These are phyloP conservation scores for Ophioninae sp. DNA, from an alignment of 2,888 invertebrate genomes.

Conservation along the genomic window DNA sequence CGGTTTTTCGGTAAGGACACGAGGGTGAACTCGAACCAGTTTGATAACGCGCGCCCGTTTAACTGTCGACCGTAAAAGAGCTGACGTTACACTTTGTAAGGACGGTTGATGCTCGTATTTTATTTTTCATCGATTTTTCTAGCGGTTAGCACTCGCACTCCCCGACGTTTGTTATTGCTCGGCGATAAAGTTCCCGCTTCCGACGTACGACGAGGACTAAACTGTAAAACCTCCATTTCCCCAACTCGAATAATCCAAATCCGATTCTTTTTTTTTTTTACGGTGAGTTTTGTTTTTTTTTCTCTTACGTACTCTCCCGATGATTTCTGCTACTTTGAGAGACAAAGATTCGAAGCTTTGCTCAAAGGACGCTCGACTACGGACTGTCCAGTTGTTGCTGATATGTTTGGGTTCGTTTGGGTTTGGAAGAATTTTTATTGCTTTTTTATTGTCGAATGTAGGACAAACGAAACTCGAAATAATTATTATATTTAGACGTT, in stretches of 20 bases:
- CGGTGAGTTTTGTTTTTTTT: background rate
- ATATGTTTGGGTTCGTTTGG: too few relatives aligned
- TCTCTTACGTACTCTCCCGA: background rate
- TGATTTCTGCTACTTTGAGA: too few relatives aligned
- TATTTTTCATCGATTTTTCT: constrained; percentile 73
- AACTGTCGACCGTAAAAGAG: constrained; percentile 68
- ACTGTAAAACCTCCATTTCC: constrained; percentile 7
- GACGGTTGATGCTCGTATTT: constrained; percentile 55
- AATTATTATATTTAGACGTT: too few relatives aligned
- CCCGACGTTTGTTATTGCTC: constrained; percentile 45
- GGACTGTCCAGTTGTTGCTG: too few relatives aligned
- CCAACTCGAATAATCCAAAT: constrained; percentile 12
- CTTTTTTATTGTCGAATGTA: too few relatives aligned
- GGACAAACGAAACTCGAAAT: too few relatives aligned
- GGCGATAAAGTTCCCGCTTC: constrained; percentile 19
- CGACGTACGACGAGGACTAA: constrained; percentile 1
- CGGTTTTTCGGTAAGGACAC: constrained; percentile 30
- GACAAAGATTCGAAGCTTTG: too few relatives aligned
- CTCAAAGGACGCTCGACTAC: too few relatives aligned
- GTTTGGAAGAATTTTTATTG: too few relatives aligned
- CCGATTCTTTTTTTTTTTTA: background rate
- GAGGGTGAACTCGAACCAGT: background rate
- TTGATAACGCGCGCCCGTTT: constrained; percentile 46
- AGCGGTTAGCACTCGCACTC: constrained; percentile 56
- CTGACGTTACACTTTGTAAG: constrained; percentile 73